Evolutionary conservation across 1,140 invertebrate species (phyloP).

Genomic region (Caenorhabditis latens): DNA sequence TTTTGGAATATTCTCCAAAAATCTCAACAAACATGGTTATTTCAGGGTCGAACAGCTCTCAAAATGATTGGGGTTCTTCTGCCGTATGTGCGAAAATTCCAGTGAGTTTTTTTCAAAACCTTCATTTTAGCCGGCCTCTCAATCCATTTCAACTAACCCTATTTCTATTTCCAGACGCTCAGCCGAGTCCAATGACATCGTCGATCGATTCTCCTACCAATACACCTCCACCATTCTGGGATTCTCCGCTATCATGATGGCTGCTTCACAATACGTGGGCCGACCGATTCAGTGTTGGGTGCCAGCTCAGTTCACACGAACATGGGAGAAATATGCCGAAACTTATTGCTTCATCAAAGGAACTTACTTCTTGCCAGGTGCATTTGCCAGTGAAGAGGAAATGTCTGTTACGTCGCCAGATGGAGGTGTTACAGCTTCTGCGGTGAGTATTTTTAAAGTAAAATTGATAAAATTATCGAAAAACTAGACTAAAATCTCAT

Average conservation of each 20-base stretch:
- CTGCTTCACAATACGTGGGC: slow-evolving; percentile 80
- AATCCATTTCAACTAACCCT: no score
- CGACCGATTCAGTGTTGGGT: slow-evolving; percentile 76
- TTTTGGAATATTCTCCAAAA: background rate
- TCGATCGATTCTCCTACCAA: slow-evolving; percentile 79
- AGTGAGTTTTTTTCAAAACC: slow-evolving; percentile 35
- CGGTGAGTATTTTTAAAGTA: slow-evolving; percentile 23
- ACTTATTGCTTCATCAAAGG: slow-evolving; percentile 78
- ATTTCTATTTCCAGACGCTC: slow-evolving; percentile 35
- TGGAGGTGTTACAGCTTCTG: slow-evolving; percentile 15
- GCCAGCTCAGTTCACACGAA: slow-evolving; percentile 80
- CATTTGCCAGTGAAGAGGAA: slow-evolving; percentile 30
- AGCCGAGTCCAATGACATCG: slow-evolving; percentile 45
- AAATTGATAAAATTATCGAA: background rate
- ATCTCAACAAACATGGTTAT: no score
- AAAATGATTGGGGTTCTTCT: slow-evolving; percentile 50
- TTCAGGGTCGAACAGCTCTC: slow-evolving; percentile 28
- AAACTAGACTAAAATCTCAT: background rate
- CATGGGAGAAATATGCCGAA: slow-evolving; percentile 78
- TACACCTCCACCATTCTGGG: slow-evolving; percentile 80
- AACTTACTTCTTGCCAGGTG: slow-evolving; percentile 72
- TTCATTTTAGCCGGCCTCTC: no score
- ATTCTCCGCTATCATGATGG: slow-evolving; percentile 80
- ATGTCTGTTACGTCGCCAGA: slow-evolving; percentile 24
- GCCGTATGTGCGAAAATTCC: slow-evolving; percentile 48